Evolutionary conservation across 2,797 vertebrate species (phyloP).

Genomic region (Miichthys miiuy): DNA sequence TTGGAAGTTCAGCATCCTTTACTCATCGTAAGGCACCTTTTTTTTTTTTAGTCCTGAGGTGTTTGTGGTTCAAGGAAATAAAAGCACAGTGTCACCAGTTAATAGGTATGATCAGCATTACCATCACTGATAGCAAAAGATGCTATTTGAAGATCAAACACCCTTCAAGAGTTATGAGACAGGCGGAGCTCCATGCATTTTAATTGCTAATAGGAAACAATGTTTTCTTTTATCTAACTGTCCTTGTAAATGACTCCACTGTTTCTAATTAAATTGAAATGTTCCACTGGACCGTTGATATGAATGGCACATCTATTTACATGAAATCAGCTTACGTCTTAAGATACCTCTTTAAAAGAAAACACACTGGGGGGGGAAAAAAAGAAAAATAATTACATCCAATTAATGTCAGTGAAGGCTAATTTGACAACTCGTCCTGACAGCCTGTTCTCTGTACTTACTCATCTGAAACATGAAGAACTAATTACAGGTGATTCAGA

Average conservation of each 20-base stretch:
- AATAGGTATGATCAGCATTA: not conserved
- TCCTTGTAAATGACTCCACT: constrained; percentile 43
- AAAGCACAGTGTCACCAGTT: not conserved
- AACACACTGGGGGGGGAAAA: constrained; percentile 32
- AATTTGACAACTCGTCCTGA: constrained; percentile 76
- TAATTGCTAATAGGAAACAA: constrained; percentile 25
- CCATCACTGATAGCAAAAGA: not conserved
- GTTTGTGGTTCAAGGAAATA: constrained; percentile 12
- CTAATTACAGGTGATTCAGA: constrained; percentile 74
- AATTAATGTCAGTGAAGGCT: constrained; percentile 80
- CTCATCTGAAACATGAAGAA: constrained; percentile 75
- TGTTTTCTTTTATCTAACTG: constrained; percentile 46
- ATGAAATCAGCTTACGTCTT: constrained; percentile 62
- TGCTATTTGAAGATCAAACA: constrained; percentile 35
- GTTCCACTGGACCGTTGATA: constrained; percentile 62
- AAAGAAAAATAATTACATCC: constrained; percentile 74
- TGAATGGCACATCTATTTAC: constrained; percentile 58
- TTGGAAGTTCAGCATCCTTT: constrained; percentile 50
- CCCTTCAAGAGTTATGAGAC: not conserved
- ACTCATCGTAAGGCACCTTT: constrained; percentile 44
- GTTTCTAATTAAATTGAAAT: constrained; percentile 66
- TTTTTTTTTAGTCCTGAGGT: constrained; percentile 11
- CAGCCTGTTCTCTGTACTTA: constrained; percentile 68
- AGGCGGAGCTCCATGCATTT: not conserved
- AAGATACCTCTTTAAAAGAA: constrained; percentile 40